Evolutionary conservation across 1,140 invertebrate species (phyloP).

Genomic region (Atta texana): DNA sequence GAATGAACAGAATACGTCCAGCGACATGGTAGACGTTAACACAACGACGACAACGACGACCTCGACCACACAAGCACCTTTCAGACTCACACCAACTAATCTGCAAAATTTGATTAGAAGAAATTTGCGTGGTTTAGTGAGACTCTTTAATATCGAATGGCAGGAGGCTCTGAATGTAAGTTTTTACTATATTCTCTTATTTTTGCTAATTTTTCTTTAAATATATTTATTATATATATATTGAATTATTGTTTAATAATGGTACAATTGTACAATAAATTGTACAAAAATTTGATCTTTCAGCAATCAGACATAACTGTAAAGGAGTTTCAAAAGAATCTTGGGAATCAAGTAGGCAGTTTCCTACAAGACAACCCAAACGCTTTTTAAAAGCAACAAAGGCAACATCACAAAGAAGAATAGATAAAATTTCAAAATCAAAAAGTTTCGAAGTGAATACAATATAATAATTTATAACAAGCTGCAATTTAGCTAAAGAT

Average conservation of each 20-base stretch:
- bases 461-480: constrained; percentile 5
- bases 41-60: constrained; percentile 3
- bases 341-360: constrained; percentile 80
- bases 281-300: neutral
- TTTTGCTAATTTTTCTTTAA: neutral
- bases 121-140: constrained; percentile 84
- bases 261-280: neutral
- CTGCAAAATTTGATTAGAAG: constrained; percentile 82
- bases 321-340: constrained; percentile 80
- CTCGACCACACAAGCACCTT: constrained; percentile 79
- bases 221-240: neutral
- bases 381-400: constrained; percentile 69
- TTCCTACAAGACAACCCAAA: constrained; percentile 83
- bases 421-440: neutral
- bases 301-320: constrained; percentile 82
- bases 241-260: neutral
- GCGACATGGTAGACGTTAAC: neutral
- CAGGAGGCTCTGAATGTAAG: constrained; percentile 86
- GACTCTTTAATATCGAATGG: constrained; percentile 86
- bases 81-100: constrained; percentile 79
- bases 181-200: constrained; percentile 3
- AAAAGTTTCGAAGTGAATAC: neutral
- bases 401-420: neutral
- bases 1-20: constrained; percentile 20
- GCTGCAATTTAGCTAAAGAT: constrained; percentile 19